Evolutionary conservation across 2,797 vertebrate species (phyloP).

Genomic region (Peromyscus eremicus): DNA sequence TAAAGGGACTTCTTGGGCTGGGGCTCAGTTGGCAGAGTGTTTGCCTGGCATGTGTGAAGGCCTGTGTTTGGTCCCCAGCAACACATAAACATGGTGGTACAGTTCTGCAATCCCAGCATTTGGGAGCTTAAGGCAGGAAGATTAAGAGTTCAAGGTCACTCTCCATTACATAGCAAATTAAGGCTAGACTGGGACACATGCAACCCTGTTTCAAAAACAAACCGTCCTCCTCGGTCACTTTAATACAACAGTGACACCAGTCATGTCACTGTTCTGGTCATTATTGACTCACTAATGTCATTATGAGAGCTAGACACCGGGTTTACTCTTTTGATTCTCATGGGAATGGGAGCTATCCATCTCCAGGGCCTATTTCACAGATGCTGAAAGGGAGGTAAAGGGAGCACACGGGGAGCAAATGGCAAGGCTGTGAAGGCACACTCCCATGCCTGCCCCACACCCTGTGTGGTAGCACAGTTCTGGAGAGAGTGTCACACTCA

Average conservation of each 20-base stretch:
- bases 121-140: neutral
- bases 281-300: neutral
- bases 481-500: neutral
- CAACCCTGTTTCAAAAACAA: neutral
- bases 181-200: neutral
- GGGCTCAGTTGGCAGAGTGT: neutral
- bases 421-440: neutral
- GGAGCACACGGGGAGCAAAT: neutral
- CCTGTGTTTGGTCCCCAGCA: no score
- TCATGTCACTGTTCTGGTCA: neutral
- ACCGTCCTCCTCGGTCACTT: neutral
- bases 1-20: neutral
- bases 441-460: neutral
- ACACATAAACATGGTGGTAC: no score
- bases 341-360: rapidly evolving
- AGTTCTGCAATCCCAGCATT: neutral
- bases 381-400: neutral
- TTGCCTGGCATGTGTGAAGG: neutral
- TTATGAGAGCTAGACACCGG: neutral
- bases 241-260: neutral
- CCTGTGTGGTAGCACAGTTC: neutral
- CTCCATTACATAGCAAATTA: neutral
- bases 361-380: neutral
- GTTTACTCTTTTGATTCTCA: neutral
- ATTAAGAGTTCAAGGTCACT: neutral